Evolutionary conservation across 2,888 invertebrate genomes (phyloP).

Genomic region (Micropterix aruncella): DNA sequence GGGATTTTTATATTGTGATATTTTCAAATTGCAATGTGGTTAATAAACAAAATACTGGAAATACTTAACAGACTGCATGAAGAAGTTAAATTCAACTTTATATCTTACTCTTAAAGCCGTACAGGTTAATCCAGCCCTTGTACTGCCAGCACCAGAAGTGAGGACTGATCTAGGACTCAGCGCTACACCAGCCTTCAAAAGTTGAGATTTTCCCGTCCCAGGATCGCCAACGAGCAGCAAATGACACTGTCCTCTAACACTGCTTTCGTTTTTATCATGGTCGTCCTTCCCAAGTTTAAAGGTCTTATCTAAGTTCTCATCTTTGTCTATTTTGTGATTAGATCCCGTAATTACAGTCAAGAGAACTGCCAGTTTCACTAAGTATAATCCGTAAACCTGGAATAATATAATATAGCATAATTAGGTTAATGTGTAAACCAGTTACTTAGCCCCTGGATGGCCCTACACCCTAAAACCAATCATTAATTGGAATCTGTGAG

Average conservation of each 20-base stretch:
- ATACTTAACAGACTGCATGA: neutral
- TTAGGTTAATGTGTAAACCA: too few species aligned
- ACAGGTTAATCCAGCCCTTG: conserved; percentile 79
- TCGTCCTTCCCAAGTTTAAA: conserved; percentile 41
- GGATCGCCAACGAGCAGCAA: conserved; percentile 77
- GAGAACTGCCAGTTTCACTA: conserved; percentile 74
- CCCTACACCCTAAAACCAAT: too few species aligned
- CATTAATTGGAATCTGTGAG: too few species aligned
- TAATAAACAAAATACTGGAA: too few species aligned
- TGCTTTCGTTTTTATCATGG: conserved; percentile 25
- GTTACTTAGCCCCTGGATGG: too few species aligned
- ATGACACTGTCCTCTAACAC: conserved; percentile 68
- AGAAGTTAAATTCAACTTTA: neutral
- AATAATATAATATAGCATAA: too few species aligned
- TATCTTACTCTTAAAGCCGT: conserved; percentile 61
- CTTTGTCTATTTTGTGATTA: conserved; percentile 22
- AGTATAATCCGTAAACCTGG: conserved; percentile 75
- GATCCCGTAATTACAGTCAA: conserved; percentile 41
- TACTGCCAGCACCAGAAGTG: conserved; percentile 77
- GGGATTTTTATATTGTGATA: too few species aligned
- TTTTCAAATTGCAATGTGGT: too few species aligned
- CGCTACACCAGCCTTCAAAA: conserved; percentile 50
- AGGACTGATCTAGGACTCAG: conserved; percentile 61
- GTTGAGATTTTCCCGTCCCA: conserved; percentile 81
- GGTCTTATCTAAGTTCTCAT: conserved; percentile 18